Evolutionary conservation across 2,888 invertebrate species (phyloP), one percentile per base, ranked within the genome.

Genomic region (Clunio marinus): DNA sequence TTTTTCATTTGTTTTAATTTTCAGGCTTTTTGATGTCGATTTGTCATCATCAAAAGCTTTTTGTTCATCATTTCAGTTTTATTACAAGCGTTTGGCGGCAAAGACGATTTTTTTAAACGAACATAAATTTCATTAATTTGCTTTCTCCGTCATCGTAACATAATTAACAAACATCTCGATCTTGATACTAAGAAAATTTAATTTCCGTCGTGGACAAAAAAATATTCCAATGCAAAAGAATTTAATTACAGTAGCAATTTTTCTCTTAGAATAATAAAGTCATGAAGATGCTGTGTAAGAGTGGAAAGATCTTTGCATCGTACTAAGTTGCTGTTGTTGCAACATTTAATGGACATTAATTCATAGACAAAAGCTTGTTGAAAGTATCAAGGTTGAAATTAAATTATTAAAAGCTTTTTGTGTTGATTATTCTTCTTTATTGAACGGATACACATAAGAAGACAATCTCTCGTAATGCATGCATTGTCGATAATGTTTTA

Each of bases 281-380:
- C n/a, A n/a, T n/a, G 41, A n/a, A 10, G 10, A 5, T 41, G 41
- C 41, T 10, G n/a, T 41, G 32, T 8, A 8, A 32, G 32, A 32
- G 8, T 32, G 41, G n/a, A 41, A 41, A 41, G 41, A 41, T 41
- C n/a, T 41, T 41, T 41, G 41, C 41, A 41, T n/a, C 41, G n/a
- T 41, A 32, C 32, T 8, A 32, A 32, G 32, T 8, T 10, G n/a
- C n/a, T n/a, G n/a, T n/a, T n/a, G n/a, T n/a, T n/a, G n/a, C 32
- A 32, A 10, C 10, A 15, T n/a, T 41, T 41, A 41, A 41, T 41
- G 41, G 41, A 41, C 41, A 41, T 41, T 41, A 41, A 41, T 41
- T n/a, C n/a, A n/a, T n/a, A n/a, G n/a, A n/a, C n/a, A n/a, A n/a
- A n/a, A n/a, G n/a, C 41, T 41, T 15, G 41, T n/a, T 41, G 41